A percentile compares a stretch with the other conserved stretches of the same genome.
Conservation (phyloP, 2,797 vertebrate genomes). For the Cynopterus sphinx region DNA sequence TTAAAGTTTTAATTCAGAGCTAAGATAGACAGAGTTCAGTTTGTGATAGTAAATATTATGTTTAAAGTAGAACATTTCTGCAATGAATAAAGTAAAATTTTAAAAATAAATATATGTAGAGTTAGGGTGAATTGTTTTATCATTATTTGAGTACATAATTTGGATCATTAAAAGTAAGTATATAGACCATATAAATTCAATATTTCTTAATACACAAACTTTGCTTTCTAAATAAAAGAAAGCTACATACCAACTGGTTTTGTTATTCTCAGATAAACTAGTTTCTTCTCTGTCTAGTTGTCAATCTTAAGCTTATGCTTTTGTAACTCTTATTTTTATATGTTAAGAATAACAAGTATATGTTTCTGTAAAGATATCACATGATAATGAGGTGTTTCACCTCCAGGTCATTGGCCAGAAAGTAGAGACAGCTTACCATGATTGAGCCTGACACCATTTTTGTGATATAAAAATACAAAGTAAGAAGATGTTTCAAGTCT, state of each 20-base stretch:
- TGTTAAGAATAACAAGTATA: constrained; percentile 2
- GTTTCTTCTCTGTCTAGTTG: not conserved
- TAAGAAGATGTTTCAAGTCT: not conserved
- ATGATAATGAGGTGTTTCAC: not conserved
- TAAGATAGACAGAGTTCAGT: not conserved
- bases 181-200: not conserved
- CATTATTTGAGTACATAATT: not conserved
- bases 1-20: not conserved
- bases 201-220: not conserved
- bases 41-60: not conserved
- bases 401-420: not conserved
- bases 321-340: not conserved
- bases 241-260: not conserved
- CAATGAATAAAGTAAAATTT: not conserved
- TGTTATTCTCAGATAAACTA: not conserved
- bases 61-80: not conserved
- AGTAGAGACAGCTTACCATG: not conserved
- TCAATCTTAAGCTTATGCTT: not conserved
- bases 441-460: not conserved
- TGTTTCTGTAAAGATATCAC: not conserved
- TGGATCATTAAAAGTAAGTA: not conserved
- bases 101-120: not conserved
- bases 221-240: not conserved
- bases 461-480: not conserved
- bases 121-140: not conserved